These are phyloP conservation scores for Bradypodion pumilum DNA, from an alignment of 2,797 vertebrate species.

Conservation along the genomic window DNA sequence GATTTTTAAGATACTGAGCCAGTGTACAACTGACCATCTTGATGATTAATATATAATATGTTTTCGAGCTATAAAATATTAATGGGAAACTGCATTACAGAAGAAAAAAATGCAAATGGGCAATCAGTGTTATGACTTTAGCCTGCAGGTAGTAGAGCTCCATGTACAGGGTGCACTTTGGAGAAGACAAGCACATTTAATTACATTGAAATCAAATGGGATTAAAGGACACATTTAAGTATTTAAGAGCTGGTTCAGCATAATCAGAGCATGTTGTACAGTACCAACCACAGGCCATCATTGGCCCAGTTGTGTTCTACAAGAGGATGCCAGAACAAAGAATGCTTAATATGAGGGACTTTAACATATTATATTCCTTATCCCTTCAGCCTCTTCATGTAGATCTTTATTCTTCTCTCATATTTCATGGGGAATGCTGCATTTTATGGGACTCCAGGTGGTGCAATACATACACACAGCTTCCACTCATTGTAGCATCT, in stretches of 20 bases:
- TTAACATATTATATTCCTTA: no score
- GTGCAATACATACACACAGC: not conserved
- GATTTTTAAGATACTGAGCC: constrained; percentile 3
- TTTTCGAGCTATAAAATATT: constrained; percentile 19
- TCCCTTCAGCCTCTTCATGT: not conserved
- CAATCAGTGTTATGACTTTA: not conserved
- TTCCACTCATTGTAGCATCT: not conserved
- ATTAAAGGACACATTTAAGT: not conserved
- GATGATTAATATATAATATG: not conserved
- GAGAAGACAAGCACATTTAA: not conserved
- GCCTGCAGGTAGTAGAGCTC: not conserved
- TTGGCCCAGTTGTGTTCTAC: not conserved
- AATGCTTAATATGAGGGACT: no score
- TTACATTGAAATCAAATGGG: not conserved
- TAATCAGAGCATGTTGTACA: not conserved
- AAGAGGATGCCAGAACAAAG: not conserved
- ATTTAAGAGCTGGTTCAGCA: not conserved
- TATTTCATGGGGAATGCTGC: not conserved
- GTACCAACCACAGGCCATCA: not conserved
- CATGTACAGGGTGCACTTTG: not conserved
- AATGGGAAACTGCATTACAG: not conserved
- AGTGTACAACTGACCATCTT: not conserved
- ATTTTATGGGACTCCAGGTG: not conserved
- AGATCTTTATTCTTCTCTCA: not conserved
- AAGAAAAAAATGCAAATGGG: constrained; percentile 4